A percentile compares a stretch with the other conserved stretches of the same genome.
Conservation (phyloP, 2,888 invertebrate genomes). For the Steinernema hermaphroditum region DNA sequence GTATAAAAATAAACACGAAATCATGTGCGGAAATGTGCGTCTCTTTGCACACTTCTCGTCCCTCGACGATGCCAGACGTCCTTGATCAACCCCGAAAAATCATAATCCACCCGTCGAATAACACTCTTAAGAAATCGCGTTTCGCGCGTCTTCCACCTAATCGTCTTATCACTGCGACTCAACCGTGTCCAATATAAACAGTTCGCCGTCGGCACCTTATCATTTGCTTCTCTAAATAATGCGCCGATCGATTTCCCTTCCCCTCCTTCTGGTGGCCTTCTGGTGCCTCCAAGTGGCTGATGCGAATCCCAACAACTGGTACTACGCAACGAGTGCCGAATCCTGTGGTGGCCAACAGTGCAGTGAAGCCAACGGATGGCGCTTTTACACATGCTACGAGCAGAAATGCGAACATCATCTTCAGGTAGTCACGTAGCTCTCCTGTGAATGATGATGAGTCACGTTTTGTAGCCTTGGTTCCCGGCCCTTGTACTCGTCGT, state of each 20-base stretch:
- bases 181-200: neutral
- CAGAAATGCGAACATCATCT: conserved; percentile 2
- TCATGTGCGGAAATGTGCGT: no score
- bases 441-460: neutral
- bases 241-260: neutral
- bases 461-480: neutral
- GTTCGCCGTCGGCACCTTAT: neutral
- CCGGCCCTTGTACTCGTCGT: neutral
- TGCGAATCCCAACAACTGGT: conserved; percentile 4
- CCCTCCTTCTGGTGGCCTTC: neutral
- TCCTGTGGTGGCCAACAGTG: neutral
- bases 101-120: no score
- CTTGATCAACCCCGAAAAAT: no score
- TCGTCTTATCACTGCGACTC: conserved; percentile 9
- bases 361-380: neutral
- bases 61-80: neutral
- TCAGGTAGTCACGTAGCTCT: neutral
- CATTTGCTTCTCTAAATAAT: neutral
- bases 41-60: no score
- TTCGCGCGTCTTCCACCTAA: neutral
- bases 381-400: neutral
- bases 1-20: no score
- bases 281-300: neutral
- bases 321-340: neutral
- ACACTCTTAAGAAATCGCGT: no score